Base-by-base conservation (phyloP, 2,888 invertebrate genomes). In the Trissolcus brochymenae region DNA sequence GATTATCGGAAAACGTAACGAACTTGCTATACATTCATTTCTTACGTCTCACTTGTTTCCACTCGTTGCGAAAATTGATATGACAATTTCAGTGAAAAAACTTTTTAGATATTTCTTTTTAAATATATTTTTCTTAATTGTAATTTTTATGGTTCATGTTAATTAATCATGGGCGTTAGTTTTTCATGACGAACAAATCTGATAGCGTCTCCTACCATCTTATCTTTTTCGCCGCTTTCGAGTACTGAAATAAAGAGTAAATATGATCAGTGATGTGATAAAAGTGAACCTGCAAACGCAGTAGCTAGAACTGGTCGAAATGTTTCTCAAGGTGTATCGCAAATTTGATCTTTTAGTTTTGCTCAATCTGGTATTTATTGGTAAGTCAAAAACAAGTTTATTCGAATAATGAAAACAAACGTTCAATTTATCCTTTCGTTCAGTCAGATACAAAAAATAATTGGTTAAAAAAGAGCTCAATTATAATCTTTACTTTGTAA, bases 251-350 rank as follows among this genome's bases (percentile, higher is more conserved):
- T 46, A 66, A 57, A 16, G 55, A 60, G 65, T 53, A 66, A n/a
- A 54, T 19, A 57, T 35, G 73, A 67, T 56, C 62, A 74, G 73
- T 74, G 62, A 61, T 9, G 56, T 57, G 67, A 74, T 66, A 74
- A 35, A 35, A 74, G 60, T 55, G 60, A 73, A 66, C 64, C 65
- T 6, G 13, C 50, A 60, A 65, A 46, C 17, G 43, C 60, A 62
- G 67, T 74, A 67, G 55, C 55, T 55, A 25, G 4, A 43, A 17
- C 16, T 29, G 35, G 55, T 19, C n/a, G 35, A 55, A 65, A 65
- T 55, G 65, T 11, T 14, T 55, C 35, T 17, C 49, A 49, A 51
- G 16, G 6, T 46, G 16, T 14, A n/a, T 46, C 14, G 11, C 51
- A 51, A 51, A 16, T 17, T 51, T 51, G 7, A 19, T 19, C 14